Evolutionary conservation across 2,797 vertebrate genomes (phyloP).

Genomic region (Dendrocincla tyrannina): DNA sequence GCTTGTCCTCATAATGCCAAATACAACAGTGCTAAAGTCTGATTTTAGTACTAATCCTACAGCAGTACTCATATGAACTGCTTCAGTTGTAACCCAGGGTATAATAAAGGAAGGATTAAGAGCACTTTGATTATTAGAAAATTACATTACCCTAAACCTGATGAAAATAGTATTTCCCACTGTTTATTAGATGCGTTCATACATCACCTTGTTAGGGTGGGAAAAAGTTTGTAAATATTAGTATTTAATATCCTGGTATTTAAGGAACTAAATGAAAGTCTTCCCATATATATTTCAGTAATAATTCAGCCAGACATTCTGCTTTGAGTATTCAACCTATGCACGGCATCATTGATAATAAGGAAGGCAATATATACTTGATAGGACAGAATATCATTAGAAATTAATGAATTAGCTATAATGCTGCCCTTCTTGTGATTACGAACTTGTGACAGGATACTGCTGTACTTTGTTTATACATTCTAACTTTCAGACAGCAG

Average conservation of each 20-base stretch:
- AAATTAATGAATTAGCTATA: not conserved
- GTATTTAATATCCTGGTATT: not conserved
- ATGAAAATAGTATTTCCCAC: not conserved
- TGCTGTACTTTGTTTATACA: not conserved
- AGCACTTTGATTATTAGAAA: not conserved
- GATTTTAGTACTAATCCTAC: not conserved
- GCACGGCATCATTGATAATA: not conserved
- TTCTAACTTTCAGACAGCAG: not conserved
- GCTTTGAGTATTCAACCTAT: not conserved
- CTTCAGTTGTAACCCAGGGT: not conserved
- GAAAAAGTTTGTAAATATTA: not conserved
- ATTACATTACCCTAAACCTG: not conserved
- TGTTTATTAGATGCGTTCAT: not conserved
- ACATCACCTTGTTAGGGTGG: not conserved
- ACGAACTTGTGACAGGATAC: not conserved
- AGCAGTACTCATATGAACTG: not conserved
- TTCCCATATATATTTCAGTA: not conserved
- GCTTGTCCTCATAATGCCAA: not conserved
- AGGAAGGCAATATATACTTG: not conserved
- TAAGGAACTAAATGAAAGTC: not conserved
- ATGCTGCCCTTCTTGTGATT: not conserved
- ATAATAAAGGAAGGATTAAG: not conserved
- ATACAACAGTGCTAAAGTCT: not conserved
- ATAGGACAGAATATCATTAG: not conserved
- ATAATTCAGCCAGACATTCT: not conserved